Conservation (phyloP, 2,888 invertebrate species). For the Liopterus haemorrhoidalis region DNA sequence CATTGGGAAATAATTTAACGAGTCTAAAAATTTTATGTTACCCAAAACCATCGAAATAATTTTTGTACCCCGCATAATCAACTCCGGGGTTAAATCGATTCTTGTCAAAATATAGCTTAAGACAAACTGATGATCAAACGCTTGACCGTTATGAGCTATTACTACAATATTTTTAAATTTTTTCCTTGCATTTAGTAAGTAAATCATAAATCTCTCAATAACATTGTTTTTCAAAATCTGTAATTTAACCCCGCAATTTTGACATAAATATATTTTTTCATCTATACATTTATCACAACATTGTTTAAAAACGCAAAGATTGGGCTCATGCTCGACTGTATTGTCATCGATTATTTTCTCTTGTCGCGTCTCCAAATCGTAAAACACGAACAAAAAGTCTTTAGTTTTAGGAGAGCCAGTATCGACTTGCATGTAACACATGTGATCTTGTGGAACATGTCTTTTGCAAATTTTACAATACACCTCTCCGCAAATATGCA, state of each 20-base stretch:
- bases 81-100: slow-evolving; percentile 16
- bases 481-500: slow-evolving; percentile 14
- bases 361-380: slow-evolving; percentile 28
- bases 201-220: too few relatives aligned
- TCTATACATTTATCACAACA: too few relatives aligned
- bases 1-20: slow-evolving; percentile 34
- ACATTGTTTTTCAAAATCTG: too few relatives aligned
- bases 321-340: slow-evolving; percentile 23
- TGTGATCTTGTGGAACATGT: slow-evolving; percentile 12
- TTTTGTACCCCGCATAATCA: slow-evolving; percentile 24
- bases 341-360: slow-evolving; percentile 15
- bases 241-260: too few relatives aligned
- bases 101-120: slow-evolving; percentile 17
- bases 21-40: slow-evolving; percentile 28
- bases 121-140: too few relatives aligned
- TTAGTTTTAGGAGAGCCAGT: slow-evolving; percentile 9
- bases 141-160: too few relatives aligned
- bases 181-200: too few relatives aligned
- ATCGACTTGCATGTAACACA: slow-evolving; percentile 22
- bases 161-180: too few relatives aligned
- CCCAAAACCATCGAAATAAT: slow-evolving; percentile 20
- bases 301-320: slow-evolving; percentile 25
- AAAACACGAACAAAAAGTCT: slow-evolving; percentile 26
- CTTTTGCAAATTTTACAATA: slow-evolving; percentile 22
- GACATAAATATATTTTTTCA: too few relatives aligned